Conservation (phyloP, 2,113 vertebrate genomes). For the Chrysochloris asiatica region DNA sequence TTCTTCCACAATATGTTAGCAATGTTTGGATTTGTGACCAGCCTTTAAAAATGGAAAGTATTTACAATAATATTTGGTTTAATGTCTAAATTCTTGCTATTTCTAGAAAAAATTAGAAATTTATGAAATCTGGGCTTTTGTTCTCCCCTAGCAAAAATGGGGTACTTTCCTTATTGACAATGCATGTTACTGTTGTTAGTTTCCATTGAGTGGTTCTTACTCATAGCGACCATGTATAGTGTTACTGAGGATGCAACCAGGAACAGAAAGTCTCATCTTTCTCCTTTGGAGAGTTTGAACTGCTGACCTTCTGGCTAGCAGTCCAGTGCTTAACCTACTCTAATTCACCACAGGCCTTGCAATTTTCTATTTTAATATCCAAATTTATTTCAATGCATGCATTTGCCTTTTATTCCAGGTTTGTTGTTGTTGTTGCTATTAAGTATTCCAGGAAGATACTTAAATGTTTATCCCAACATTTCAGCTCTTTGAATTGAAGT, state of each 20-base stretch:
- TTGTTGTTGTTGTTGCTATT: too few species aligned
- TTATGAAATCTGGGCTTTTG: neutral
- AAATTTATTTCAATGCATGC: neutral
- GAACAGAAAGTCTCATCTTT: too few species aligned
- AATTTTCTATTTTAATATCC: neutral
- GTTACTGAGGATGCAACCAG: too few species aligned
- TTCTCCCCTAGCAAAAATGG: neutral
- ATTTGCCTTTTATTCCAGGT: constrained; percentile 1
- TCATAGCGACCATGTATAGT: too few species aligned
- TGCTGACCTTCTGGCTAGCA: too few species aligned
- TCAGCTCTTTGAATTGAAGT: constrained; percentile 23
- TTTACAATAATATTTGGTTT: neutral
- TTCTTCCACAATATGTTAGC: neutral
- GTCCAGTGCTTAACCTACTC: too few species aligned
- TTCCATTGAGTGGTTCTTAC: too few species aligned
- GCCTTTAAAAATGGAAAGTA: neutral
- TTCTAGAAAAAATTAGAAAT: neutral
- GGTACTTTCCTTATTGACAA: too few species aligned
- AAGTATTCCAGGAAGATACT: neutral
- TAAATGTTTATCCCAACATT: neutral
- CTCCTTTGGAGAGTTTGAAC: too few species aligned
- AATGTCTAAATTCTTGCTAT: neutral
- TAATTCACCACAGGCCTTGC: neutral
- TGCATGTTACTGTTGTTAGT: too few species aligned
- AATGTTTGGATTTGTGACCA: neutral